Conservation (phyloP, 2,113 vertebrate species). For the Nothocercus julius region DNA sequence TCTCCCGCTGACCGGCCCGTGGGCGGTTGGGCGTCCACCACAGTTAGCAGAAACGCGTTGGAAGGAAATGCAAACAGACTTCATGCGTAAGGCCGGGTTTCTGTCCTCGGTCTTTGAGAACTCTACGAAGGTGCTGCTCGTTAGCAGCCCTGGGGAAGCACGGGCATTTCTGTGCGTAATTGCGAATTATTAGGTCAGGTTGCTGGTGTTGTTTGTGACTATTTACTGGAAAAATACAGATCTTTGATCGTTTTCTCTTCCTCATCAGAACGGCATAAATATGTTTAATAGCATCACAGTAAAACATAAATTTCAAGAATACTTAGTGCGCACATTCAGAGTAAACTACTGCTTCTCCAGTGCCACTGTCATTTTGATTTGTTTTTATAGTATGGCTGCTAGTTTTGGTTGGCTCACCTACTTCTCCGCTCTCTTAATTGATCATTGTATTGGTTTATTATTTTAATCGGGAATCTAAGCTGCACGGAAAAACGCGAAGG, state of each 20-base stretch:
- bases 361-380: slow-evolving; percentile 19
- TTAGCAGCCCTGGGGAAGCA: neutral
- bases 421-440: neutral
- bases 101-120: neutral
- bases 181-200: neutral
- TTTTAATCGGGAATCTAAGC: neutral
- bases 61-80: neutral
- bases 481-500: neutral
- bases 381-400: neutral
- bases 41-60: neutral
- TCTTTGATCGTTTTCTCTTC: neutral
- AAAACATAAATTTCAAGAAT: neutral
- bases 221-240: neutral
- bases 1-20: neutral
- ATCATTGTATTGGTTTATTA: neutral
- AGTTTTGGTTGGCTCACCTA: neutral
- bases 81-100: neutral
- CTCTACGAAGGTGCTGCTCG: neutral
- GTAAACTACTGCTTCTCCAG: neutral
- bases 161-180: neutral
- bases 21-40: neutral
- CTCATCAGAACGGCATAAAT: neutral
- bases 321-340: neutral
- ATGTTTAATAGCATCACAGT: neutral
- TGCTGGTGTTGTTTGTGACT: neutral